These are phyloP conservation scores for Leptodactylus fuscus DNA, from an alignment of 2,113 vertebrate species.

Conservation along the genomic window DNA sequence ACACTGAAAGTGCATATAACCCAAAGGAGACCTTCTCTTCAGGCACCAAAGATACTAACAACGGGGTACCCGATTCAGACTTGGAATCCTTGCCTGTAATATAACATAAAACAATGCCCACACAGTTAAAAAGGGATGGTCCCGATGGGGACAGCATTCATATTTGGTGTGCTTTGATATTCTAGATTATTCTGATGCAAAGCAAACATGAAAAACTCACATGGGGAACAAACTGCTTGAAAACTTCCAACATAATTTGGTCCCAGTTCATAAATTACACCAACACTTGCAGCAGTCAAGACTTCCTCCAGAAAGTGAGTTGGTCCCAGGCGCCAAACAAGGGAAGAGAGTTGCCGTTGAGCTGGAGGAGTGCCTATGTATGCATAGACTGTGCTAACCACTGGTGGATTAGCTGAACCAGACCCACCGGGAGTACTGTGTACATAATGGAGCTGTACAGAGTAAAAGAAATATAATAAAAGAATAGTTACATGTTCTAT, in stretches of 20 bases:
- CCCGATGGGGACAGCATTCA: background rate
- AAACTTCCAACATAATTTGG: constrained; percentile 93
- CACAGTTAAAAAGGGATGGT: background rate
- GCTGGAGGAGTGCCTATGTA: constrained; percentile 92
- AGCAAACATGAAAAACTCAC: constrained; percentile 76
- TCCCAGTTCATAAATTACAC: constrained; percentile 90
- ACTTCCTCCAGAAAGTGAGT: constrained; percentile 96
- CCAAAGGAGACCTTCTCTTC: constrained; percentile 98
- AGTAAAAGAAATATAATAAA: background rate
- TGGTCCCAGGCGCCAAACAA: constrained; percentile 95
- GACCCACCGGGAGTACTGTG: constrained; percentile 92
- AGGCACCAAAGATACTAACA: constrained; percentile 85
- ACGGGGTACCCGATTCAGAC: constrained; percentile 79
- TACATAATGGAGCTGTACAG: constrained; percentile 90
- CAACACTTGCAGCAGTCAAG: constrained; percentile 84
- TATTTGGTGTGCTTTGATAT: background rate
- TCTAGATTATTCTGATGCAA: background rate
- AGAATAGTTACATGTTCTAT: too few species aligned
- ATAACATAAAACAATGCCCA: constrained; percentile 57
- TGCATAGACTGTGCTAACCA: constrained; percentile 93
- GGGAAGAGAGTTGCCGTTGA: constrained; percentile 87
- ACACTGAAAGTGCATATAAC: constrained; percentile 89
- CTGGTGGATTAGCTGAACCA: constrained; percentile 89
- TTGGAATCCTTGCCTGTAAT: constrained; percentile 94
- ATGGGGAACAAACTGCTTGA: constrained; percentile 90